Evolutionary conservation across 2,797 vertebrate species (phyloP).

Genomic region (Steatocranus sp.): DNA sequence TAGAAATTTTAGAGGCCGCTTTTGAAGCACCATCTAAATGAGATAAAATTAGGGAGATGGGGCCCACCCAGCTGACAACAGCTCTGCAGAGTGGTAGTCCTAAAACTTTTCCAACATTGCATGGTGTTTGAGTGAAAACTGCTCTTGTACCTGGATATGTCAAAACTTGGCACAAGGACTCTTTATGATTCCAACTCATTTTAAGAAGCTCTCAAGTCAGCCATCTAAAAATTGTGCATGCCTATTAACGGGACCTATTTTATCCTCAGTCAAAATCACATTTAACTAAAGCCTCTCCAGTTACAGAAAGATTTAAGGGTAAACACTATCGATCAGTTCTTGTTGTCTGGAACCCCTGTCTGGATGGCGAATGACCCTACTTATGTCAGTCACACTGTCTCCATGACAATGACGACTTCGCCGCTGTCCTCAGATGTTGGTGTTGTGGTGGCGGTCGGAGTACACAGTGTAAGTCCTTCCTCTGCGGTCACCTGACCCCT

Average conservation of each 20-base stretch:
- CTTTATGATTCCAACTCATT: background rate
- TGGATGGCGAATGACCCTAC: background rate
- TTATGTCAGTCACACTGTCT: constrained; percentile 61
- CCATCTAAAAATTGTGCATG: background rate
- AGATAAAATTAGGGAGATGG: background rate
- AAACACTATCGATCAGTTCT: background rate
- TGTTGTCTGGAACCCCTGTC: background rate
- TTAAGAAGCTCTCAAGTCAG: background rate
- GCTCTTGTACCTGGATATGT: background rate
- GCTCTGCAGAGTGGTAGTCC: background rate
- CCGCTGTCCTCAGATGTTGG: constrained; percentile 33
- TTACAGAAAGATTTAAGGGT: background rate
- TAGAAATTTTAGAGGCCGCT: background rate
- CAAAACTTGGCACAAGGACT: background rate
- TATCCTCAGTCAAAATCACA: background rate
- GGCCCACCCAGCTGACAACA: background rate
- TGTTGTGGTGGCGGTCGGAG: constrained; percentile 27
- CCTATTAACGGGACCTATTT: background rate
- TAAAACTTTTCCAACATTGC: background rate
- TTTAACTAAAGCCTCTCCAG: background rate
- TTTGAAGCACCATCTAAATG: background rate
- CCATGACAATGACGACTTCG: constrained; percentile 68
- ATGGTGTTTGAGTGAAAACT: background rate
- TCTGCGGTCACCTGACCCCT: constrained; percentile 49
- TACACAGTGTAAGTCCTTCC: constrained; percentile 52